Percentiles rank a stretch among this genome's conserved stretches.
phyloP scores from a whole-genome alignment of 1,140 invertebrate genomes.

The Choristoneura fumiferana region DNA sequence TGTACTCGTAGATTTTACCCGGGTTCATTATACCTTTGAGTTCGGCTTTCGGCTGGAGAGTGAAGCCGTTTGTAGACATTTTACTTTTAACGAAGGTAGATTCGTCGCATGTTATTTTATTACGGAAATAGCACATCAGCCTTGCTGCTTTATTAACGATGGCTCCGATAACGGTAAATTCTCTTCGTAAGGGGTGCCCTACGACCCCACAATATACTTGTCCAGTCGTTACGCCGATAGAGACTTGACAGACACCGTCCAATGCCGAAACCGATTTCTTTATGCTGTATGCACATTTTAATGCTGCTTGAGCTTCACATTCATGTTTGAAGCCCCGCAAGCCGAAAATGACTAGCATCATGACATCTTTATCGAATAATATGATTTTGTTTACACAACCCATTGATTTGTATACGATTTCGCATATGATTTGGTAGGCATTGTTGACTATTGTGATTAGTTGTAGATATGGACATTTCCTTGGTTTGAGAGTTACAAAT shows the following conservation, averaged over 20 bases:
- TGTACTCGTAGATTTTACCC: slow-evolving; percentile 78
- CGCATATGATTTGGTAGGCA: slow-evolving; percentile 67
- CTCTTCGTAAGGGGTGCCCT: slow-evolving; percentile 85
- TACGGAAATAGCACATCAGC: slow-evolving; percentile 84
- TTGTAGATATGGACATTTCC: slow-evolving; percentile 55
- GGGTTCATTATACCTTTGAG: slow-evolving; percentile 78
- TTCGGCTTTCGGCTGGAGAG: slow-evolving; percentile 67
- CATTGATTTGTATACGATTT: slow-evolving; percentile 74
- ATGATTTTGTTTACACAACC: slow-evolving; percentile 87
- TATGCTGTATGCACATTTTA: slow-evolving; percentile 82
- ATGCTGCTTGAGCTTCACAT: slow-evolving; percentile 82
- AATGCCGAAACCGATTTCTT: slow-evolving; percentile 75
- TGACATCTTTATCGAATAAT: slow-evolving; percentile 87
- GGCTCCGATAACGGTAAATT: slow-evolving; percentile 88
- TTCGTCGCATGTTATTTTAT: slow-evolving; percentile 81
- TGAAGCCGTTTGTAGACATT: slow-evolving; percentile 77
- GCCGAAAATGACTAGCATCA: slow-evolving; percentile 87
- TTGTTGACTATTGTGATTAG: slow-evolving; percentile 68
- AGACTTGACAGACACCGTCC: slow-evolving; percentile 78
- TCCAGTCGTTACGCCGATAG: slow-evolving; percentile 83
- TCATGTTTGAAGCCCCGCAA: slow-evolving; percentile 85
- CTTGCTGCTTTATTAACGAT: slow-evolving; percentile 88
- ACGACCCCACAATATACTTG: slow-evolving; percentile 88
- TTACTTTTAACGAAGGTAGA: slow-evolving; percentile 79
- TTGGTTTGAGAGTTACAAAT: slow-evolving; percentile 82